Evolutionary conservation across 1,140 invertebrate species (phyloP).

Genomic region (Sinonovacula constricta): DNA sequence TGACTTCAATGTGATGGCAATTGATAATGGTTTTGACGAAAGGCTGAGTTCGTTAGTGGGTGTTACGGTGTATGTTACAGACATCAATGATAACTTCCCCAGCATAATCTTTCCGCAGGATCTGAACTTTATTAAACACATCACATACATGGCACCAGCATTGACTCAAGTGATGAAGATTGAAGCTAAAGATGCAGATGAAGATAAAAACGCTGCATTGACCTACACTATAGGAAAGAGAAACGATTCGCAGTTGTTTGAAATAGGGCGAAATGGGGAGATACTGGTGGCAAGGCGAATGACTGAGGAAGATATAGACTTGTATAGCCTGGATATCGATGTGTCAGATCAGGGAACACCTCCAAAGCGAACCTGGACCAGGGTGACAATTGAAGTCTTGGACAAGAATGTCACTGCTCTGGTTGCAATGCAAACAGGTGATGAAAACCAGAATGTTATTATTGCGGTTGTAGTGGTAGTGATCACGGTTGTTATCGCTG

Average conservation of each 20-base stretch:
- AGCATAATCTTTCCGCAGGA: constrained; percentile 65
- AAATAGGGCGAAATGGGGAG: constrained; percentile 37
- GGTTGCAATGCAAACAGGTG: not conserved
- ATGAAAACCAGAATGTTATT: constrained; percentile 31
- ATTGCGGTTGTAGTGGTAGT: constrained; percentile 44
- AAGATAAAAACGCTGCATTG: constrained; percentile 82
- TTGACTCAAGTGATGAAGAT: constrained; percentile 84
- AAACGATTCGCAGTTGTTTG: constrained; percentile 38
- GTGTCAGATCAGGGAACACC: constrained; percentile 37
- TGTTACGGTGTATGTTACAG: constrained; percentile 40
- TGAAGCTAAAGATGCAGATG: constrained; percentile 77
- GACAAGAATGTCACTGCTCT: constrained; percentile 32
- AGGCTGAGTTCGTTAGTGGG: constrained; percentile 27
- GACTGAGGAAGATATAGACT: constrained; percentile 22
- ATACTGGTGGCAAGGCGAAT: constrained; percentile 42
- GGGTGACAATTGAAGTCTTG: constrained; percentile 32
- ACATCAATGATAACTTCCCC: constrained; percentile 55
- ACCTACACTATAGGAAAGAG: constrained; percentile 86
- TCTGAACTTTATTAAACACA: constrained; percentile 54
- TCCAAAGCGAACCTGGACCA: constrained; percentile 8
- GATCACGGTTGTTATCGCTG: constrained; percentile 41
- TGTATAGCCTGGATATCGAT: constrained; percentile 19
- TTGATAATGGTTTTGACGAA: constrained; percentile 31
- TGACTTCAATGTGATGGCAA: constrained; percentile 38
- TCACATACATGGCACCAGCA: constrained; percentile 65